Percentiles rank a stretch among this genome's conserved stretches.
Evolutionary conservation across 1,140 invertebrate species (phyloP).

Genomic region (Procambarus virginalis): DNA sequence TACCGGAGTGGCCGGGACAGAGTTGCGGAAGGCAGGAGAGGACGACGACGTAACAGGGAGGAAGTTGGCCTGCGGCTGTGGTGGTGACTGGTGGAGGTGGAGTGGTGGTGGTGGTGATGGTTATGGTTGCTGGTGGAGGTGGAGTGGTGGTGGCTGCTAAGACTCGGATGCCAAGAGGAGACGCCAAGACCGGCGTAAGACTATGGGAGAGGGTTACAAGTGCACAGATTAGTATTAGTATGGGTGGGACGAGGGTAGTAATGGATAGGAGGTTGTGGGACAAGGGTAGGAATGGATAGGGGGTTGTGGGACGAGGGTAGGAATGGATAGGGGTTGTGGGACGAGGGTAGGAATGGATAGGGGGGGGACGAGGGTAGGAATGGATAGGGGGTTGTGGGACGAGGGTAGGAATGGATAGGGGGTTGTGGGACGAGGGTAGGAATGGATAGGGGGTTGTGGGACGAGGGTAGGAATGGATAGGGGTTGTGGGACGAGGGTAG

Average conservation of each 20-base stretch:
- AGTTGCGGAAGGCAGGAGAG: background rate
- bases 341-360: too few relatives aligned
- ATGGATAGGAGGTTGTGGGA: background rate
- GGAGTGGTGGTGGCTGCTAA: constrained; percentile 12
- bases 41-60: constrained; percentile 12
- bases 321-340: background rate
- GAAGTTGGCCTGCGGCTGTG: constrained; percentile 17
- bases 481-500: too few relatives aligned
- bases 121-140: background rate
- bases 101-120: constrained; percentile 7
- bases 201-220: background rate
- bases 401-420: too few relatives aligned
- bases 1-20: constrained; percentile 32
- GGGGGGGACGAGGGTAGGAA: too few relatives aligned
- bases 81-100: background rate
- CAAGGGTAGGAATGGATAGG: background rate
- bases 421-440: too few relatives aligned
- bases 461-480: too few relatives aligned
- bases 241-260: background rate
- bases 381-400: too few relatives aligned
- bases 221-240: too few relatives aligned
- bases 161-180: constrained; percentile 5
- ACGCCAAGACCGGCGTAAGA: constrained; percentile 35
- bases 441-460: too few relatives aligned
- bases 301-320: background rate